phyloP scores from a whole-genome alignment of 2,113 vertebrate species.

The Heliornis fulica region DNA sequence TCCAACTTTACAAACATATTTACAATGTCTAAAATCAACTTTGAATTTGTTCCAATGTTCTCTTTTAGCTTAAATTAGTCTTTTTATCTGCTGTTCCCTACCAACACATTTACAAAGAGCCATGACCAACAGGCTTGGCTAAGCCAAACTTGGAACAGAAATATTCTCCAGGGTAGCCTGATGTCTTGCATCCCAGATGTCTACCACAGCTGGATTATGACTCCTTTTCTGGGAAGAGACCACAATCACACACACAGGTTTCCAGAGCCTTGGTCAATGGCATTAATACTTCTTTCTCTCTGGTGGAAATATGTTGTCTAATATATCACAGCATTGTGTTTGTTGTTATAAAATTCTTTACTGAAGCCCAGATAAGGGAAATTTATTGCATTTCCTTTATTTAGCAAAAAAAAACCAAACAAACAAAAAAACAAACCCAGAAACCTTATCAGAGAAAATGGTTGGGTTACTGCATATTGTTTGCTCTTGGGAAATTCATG shows the following conservation, averaged over 20 bases:
- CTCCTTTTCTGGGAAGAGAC: neutral
- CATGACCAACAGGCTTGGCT: neutral
- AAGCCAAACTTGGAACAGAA: neutral
- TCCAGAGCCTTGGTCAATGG: neutral
- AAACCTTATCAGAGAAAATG: neutral
- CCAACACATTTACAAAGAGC: neutral
- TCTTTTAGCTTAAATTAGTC: neutral
- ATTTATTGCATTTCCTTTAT: slow-evolving; percentile 21
- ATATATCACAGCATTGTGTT: neutral
- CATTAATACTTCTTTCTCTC: neutral
- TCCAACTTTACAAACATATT: neutral
- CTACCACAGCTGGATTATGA: neutral
- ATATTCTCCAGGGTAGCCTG: neutral
- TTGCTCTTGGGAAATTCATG: neutral
- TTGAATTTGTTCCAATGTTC: neutral
- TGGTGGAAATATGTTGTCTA: neutral
- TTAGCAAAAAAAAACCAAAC: no score
- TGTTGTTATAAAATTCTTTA: slow-evolving; percentile 34
- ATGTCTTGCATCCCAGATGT: neutral
- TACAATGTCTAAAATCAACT: neutral
- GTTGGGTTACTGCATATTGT: neutral
- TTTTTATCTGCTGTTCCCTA: neutral
- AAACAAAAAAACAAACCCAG: no score
- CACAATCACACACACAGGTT: neutral
- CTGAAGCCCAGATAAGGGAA: slow-evolving; percentile 34